Base-by-base conservation (phyloP, 2,113 vertebrate genomes). In the Melanerpes formicivorus region DNA sequence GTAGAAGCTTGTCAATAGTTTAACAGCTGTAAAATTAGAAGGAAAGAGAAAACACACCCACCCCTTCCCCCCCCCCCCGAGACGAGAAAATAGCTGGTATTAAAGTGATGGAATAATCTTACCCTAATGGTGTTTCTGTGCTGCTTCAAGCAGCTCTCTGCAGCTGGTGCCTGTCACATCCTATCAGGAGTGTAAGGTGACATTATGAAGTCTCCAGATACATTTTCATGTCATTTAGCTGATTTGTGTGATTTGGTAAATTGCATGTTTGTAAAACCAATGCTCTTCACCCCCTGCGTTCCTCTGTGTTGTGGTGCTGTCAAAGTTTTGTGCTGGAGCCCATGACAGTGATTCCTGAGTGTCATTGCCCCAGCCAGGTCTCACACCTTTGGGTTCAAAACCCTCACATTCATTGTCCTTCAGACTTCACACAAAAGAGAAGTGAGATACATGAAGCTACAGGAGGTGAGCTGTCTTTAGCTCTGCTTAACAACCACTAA, bases 241-340 rank as follows among this genome's bases (percentile, higher is more conserved):
- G 91, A 95, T 97, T 93, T 94, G 63, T 91, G 90, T 83, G 69
- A 78, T 90, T 94, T 93, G 94, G 96, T 84, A 92, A 97, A 92
- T 96, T 80, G 56, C 67, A 22, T 88, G 86, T 93, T 97, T 97
- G 77, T 80, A 29, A 91, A 90, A 90, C 90, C 89, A 65, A 1
- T 50, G 93, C 62, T 88, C 55, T 90, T 90, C 82, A 55, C 78
- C 5, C 2, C 6, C 79, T 72, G 74, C 83, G 55, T 78, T 64
- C 74, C 3, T 9, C 32, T 90, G 69, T 90, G 84, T 78, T 91
- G 78, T 25, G 50, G 11, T 75, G 44, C 52, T 69, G 29, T 62
- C 4, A 34, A 25, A 70, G 84, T 77, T 88, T 87, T 64, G 32
- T 30, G 27, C 82, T 52, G 62, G 83, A 89, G 95, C 90, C 30